A percentile compares a stretch with the other conserved stretches of the same genome.
phyloP scores from a whole-genome alignment of 1,140 invertebrate species.

The Cryptotermes secundus region DNA sequence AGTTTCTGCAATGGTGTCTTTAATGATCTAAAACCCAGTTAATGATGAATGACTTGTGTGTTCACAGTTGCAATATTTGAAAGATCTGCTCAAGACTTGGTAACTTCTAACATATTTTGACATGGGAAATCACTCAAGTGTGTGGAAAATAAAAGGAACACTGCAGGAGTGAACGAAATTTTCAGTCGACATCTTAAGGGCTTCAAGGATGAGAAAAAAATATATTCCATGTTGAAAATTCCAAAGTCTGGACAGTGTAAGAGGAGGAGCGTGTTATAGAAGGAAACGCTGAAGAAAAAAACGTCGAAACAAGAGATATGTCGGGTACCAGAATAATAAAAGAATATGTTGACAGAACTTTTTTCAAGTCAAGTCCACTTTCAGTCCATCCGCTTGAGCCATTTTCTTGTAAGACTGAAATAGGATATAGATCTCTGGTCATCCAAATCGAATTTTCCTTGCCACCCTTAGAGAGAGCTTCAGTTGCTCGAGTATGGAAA shows the following conservation, averaged over 20 bases:
- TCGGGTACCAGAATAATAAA: neutral
- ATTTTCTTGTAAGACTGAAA: neutral
- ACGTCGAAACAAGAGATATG: neutral
- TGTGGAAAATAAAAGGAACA: neutral
- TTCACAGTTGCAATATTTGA: too few species aligned
- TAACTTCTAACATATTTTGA: neutral
- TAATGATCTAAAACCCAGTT: too few species aligned
- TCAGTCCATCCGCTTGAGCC: neutral
- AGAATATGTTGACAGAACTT: neutral
- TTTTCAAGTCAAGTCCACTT: slow-evolving; percentile 7
- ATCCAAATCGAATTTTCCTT: slow-evolving; percentile 33
- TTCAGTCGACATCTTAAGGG: neutral
- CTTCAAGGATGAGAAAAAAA: neutral
- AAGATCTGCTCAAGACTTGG: neutral
- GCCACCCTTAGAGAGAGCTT: neutral
- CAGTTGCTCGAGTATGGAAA: slow-evolving; percentile 26
- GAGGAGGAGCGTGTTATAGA: neutral
- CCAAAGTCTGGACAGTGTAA: neutral
- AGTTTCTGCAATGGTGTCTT: too few species aligned
- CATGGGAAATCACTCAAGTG: neutral
- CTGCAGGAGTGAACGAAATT: neutral
- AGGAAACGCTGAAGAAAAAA: neutral
- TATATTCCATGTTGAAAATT: neutral
- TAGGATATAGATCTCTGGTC: slow-evolving; percentile 28
- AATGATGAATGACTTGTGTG: too few species aligned